Conservation (phyloP, 2,113 vertebrate genomes). For the Crotalus helleri region DNA sequence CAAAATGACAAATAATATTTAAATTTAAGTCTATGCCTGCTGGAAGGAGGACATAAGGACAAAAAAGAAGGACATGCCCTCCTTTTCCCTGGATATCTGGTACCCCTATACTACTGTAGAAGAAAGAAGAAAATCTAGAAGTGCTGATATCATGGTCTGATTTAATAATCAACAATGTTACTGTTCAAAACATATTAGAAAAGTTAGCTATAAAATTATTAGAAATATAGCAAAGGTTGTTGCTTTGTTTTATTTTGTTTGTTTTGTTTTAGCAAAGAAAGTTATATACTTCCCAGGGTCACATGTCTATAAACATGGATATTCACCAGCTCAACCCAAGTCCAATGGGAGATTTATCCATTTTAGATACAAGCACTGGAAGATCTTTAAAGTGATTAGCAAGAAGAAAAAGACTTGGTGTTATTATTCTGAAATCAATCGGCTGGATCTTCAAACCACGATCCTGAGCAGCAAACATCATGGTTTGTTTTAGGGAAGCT, state of each 20-base stretch:
- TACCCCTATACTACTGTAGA: not conserved
- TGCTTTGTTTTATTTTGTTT: not conserved
- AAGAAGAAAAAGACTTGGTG: constrained; percentile 25
- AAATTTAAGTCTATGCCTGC: not conserved
- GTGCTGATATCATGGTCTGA: not conserved
- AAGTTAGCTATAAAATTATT: not conserved
- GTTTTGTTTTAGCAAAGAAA: constrained; percentile 31
- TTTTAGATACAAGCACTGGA: constrained; percentile 53
- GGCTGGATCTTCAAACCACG: constrained; percentile 9
- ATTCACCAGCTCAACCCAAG: constrained; percentile 52
- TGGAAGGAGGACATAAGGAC: not conserved
- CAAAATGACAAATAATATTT: not conserved
- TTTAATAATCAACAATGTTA: not conserved
- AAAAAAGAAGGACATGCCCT: not conserved
- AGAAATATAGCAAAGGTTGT: not conserved
- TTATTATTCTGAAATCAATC: constrained; percentile 18
- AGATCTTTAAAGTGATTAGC: constrained; percentile 40
- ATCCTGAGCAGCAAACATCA: constrained; percentile 14
- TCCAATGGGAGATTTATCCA: constrained; percentile 37
- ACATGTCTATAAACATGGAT: constrained; percentile 41
- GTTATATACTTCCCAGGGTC: constrained; percentile 38
- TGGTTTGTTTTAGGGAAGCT: constrained; percentile 35
- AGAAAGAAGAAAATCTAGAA: not conserved
- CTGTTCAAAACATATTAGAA: not conserved
- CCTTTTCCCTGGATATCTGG: not conserved